These are phyloP conservation scores for Hirtodrosophila confusa DNA, from an alignment of 2,888 invertebrate species.

Conservation along the genomic window DNA sequence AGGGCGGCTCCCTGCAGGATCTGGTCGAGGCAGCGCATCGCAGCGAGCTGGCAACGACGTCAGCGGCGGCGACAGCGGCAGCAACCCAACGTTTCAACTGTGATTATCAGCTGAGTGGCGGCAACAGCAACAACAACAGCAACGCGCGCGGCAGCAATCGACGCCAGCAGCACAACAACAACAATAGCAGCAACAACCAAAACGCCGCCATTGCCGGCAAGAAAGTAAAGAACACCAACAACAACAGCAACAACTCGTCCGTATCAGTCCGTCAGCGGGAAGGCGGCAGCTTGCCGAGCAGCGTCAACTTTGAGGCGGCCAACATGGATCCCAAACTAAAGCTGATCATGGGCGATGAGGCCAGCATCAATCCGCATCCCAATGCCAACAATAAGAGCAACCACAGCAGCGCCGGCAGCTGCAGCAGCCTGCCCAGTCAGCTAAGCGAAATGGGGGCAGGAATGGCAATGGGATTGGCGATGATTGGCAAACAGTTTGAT, in stretches of 20 bases:
- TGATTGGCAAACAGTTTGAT: slow-evolving; percentile 38
- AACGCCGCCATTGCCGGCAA: slow-evolving; percentile 37
- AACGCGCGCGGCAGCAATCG: slow-evolving; percentile 61
- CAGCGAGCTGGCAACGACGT: slow-evolving; percentile 74
- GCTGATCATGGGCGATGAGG: slow-evolving; percentile 27
- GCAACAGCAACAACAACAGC: slow-evolving; percentile 17
- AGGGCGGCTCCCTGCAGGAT: slow-evolving; percentile 87
- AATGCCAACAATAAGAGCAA: slow-evolving; percentile 2
- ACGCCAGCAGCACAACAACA: slow-evolving; percentile 63
- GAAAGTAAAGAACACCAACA: slow-evolving; percentile 76
- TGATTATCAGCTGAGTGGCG: slow-evolving; percentile 77
- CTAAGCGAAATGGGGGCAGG: slow-evolving; percentile 33
- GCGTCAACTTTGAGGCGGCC: slow-evolving; percentile 81
- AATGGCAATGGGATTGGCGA: slow-evolving; percentile 5
- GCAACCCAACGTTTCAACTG: slow-evolving; percentile 77
- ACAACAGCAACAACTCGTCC: slow-evolving; percentile 22
- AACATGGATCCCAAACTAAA: slow-evolving; percentile 63
- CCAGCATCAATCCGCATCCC: not conserved
- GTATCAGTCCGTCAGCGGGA: no score
- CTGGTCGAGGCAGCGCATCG: slow-evolving; percentile 85
- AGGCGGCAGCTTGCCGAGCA: slow-evolving; percentile 86
- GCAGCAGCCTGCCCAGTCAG: slow-evolving; percentile 46
- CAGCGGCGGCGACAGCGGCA: slow-evolving; percentile 62
- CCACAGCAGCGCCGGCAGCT: slow-evolving; percentile 23
- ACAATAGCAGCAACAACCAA: slow-evolving; percentile 65